These are phyloP conservation scores for Hydrocynus forskahlii DNA, from an alignment of 2,797 vertebrate genomes.

Conservation along the genomic window DNA sequence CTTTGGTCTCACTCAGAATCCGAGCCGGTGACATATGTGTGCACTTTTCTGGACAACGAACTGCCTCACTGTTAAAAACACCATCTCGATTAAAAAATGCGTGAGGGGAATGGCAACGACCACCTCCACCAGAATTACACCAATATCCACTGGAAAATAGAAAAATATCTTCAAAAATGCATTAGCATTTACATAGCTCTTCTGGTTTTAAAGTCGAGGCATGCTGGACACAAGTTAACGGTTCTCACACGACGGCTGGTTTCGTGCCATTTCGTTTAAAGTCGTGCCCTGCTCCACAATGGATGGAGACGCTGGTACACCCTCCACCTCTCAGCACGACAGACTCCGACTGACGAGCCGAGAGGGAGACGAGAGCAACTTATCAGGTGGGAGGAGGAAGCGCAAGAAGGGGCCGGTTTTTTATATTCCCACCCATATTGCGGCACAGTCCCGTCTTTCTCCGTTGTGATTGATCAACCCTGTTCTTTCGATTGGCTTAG, in stretches of 20 bases:
- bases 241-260: neutral
- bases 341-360: constrained; percentile 47
- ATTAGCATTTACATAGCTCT: too few species aligned
- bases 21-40: constrained; percentile 20
- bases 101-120: too few species aligned
- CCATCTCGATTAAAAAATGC: too few species aligned
- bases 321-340: constrained; percentile 20
- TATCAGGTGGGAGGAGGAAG: constrained; percentile 34
- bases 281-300: neutral
- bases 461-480: neutral
- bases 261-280: neutral
- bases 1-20: constrained; percentile 47
- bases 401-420: constrained; percentile 9
- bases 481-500: neutral
- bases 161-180: too few species aligned
- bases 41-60: constrained; percentile 14
- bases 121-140: too few species aligned
- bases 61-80: constrained; percentile 74
- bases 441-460: neutral
- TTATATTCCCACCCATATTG: neutral
- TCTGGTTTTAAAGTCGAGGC: too few species aligned
- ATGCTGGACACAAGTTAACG: too few species aligned
- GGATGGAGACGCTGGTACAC: constrained; percentile 6
- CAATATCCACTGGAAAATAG: too few species aligned
- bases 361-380: constrained; percentile 42